Percentiles rank a stretch among this genome's conserved stretches.
Evolutionary conservation across 2,888 invertebrate genomes (phyloP).

Genomic region (Ophioninae sp.): DNA sequence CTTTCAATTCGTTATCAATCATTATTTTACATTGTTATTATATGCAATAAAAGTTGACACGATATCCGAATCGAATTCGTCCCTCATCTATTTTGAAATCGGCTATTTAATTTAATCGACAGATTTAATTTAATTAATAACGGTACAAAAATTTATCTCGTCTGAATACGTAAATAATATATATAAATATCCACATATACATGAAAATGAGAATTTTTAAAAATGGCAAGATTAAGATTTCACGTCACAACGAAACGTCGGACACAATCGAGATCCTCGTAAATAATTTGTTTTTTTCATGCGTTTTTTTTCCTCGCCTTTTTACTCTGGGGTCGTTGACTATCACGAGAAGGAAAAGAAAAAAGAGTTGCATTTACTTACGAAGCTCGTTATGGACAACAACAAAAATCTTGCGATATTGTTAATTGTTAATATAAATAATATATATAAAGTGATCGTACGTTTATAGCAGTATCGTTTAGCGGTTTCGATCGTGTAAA

Average conservation of each 20-base stretch:
- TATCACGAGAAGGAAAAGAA: slow-evolving; percentile 43
- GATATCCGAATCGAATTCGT: too few species aligned
- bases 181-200: slow-evolving; percentile 21
- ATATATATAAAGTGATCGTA: slow-evolving; percentile 38
- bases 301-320: slow-evolving; percentile 3
- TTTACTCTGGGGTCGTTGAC: slow-evolving; percentile 1
- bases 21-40: background rate
- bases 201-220: slow-evolving; percentile 20
- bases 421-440: slow-evolving; percentile 69
- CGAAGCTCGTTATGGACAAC: slow-evolving; percentile 36
- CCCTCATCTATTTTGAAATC: too few species aligned
- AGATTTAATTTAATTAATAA: slow-evolving; percentile 42
- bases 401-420: slow-evolving; percentile 60
- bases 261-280: slow-evolving; percentile 10
- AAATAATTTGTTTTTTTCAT: slow-evolving; percentile 29
- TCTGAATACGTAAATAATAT: slow-evolving; percentile 45
- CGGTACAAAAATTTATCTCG: slow-evolving; percentile 55
- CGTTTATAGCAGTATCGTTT: slow-evolving; percentile 23
- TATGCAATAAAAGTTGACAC: background rate
- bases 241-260: slow-evolving; percentile 36
- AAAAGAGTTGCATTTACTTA: slow-evolving; percentile 71
- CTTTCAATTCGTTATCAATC: background rate
- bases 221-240: slow-evolving; percentile 15
- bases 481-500: slow-evolving; percentile 55
- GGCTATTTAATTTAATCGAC: too few species aligned